Evolutionary conservation across 2,888 invertebrate genomes (phyloP), one percentile per base, ranked within the genome.

Genomic region (Diogma glabrata): DNA sequence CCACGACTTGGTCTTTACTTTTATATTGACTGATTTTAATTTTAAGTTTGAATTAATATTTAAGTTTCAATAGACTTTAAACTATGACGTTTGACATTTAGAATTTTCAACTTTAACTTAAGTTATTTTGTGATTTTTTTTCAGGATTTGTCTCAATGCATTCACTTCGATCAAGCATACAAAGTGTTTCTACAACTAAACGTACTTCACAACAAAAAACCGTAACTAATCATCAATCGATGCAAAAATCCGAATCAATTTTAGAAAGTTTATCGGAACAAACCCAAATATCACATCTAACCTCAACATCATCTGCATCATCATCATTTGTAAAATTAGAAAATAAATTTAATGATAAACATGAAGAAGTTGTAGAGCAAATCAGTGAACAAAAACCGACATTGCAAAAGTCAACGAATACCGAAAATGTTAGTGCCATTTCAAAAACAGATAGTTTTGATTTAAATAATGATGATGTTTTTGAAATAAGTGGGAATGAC

Each of bases 101-200:
- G n/a, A n/a, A n/a, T n/a, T n/a, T n/a, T n/a, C n/a, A n/a, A n/a
- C n/a, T n/a, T n/a, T n/a, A n/a, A n/a, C n/a, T n/a, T n/a, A n/a
- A n/a, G n/a, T n/a, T n/a, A n/a, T n/a, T n/a, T n/a, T n/a, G n/a
- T n/a, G n/a, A 30, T 43, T 47, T 45, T 49, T 17, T 53, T 55
- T 72, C 74, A 57, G 81, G 81, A 58, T 79, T 81, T 61, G 74
- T 76, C 50, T 81, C 81, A 17, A 74, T 78, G 71, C 75, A 76
- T 57, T 79, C 78, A 38, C 75, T 77, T 57, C 72, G 79, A 51
- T 79, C 78, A 46, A 80, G 79, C 45, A 73, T 75, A n/a, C 76
- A 76, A 61, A 76, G 76, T 61, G 71, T 75, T 55, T 78, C 79
- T 26, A 79, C 69, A 9, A 43, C 43, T 22, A 69, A 79, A 58